Evolutionary conservation across 1,140 invertebrate species (phyloP).

Genomic region (Pomacea maculata): DNA sequence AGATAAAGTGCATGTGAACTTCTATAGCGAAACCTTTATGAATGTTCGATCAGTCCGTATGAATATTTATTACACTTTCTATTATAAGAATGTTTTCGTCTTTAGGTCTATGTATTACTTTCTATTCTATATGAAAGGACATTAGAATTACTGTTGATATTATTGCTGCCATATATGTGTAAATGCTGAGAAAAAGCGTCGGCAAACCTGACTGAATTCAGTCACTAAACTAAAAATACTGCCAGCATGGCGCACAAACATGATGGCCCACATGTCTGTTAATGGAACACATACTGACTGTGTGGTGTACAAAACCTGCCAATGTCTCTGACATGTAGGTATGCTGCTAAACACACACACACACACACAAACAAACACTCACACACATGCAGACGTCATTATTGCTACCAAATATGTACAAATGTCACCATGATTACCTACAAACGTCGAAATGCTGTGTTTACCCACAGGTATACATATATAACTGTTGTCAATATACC

Average conservation of each 20-base stretch:
- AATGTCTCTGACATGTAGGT: background rate
- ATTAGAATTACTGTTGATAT: slow-evolving; percentile 3
- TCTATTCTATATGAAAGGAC: background rate
- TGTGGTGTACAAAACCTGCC: background rate
- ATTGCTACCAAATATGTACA: background rate
- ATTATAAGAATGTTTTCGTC: too few species aligned
- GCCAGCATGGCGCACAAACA: background rate
- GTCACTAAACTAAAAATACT: background rate
- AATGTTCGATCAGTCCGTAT: too few species aligned
- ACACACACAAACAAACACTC: slow-evolving; percentile 4
- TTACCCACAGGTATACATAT: background rate
- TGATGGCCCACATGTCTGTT: too few species aligned
- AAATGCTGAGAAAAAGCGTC: slow-evolving; percentile 6
- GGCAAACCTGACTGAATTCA: background rate
- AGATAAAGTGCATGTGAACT: too few species aligned
- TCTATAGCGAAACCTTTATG: too few species aligned
- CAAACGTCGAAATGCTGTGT: background rate
- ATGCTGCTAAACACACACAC: background rate
- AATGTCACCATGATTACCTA: background rate
- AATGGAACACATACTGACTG: background rate
- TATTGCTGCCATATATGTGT: background rate
- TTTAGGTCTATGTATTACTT: too few species aligned
- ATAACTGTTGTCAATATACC: background rate
- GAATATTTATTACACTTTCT: too few species aligned
- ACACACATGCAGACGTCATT: background rate